Percentiles rank a stretch among this genome's conserved stretches.
These are phyloP conservation scores for Macaria notata DNA, from an alignment of 2,888 invertebrate species.

Conservation along the genomic window DNA sequence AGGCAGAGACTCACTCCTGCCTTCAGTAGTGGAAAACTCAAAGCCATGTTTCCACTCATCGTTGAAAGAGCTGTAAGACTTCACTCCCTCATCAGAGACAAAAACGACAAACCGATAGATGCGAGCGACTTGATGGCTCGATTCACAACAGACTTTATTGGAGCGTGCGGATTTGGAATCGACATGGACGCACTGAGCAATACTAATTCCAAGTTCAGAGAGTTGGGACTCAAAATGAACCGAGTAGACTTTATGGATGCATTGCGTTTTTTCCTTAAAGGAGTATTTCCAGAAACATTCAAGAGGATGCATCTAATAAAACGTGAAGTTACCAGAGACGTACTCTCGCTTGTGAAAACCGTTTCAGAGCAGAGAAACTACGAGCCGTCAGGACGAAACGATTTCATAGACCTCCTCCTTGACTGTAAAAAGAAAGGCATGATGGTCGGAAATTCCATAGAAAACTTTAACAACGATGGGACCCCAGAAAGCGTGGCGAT, in stretches of 20 bases:
- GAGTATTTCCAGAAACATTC: neutral
- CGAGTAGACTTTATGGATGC: neutral
- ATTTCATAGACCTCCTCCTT: constrained; percentile 40
- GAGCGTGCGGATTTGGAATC: neutral
- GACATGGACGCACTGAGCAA: neutral
- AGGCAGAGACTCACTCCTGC: neutral
- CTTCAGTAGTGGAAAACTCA: neutral
- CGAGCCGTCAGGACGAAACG: constrained; percentile 25
- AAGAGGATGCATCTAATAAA: neutral
- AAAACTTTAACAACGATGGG: neutral
- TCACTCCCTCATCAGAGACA: neutral
- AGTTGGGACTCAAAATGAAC: neutral
- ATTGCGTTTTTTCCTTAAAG: neutral
- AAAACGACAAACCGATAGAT: neutral
- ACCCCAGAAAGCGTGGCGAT: neutral
- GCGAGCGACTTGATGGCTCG: neutral
- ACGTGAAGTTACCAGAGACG: neutral
- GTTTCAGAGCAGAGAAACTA: neutral
- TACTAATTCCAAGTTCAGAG: neutral
- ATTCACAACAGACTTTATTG: neutral
- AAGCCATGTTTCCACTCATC: neutral
- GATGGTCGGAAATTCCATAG: constrained; percentile 17
- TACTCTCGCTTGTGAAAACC: neutral
- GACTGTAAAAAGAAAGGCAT: constrained; percentile 37
- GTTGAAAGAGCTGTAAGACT: neutral